Evolutionary conservation across 2,888 invertebrate genomes (phyloP), one percentile per base, ranked within the genome.

Genomic region (Germaria angustata): DNA sequence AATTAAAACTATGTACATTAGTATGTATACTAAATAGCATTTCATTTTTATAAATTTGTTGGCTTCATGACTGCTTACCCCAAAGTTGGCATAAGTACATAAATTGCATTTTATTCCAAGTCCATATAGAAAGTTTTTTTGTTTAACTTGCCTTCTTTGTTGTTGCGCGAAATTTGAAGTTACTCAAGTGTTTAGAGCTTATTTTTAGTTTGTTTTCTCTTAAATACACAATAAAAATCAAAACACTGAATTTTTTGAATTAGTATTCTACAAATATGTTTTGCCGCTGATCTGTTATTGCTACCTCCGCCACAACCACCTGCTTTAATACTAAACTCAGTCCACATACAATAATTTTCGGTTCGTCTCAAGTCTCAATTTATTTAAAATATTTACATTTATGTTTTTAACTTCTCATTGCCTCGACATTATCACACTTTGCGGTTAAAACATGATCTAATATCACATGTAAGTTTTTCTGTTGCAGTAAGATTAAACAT

Each of bases 81-180:
- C 53, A 44, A 75, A 59, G 59, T 82, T 82, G 82, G 79, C 79
- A 76, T 76, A n/a, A n/a, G n/a, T n/a, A n/a, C n/a, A n/a, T 28
- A 71, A 61, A 79, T 53, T 82, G 59, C 79, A 66, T 55, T 75
- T 61, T 53, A 66, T 59, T 65, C 75, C 51, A 66, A 73, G 39
- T 55, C 72, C 63, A 71, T 66, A 39, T 75, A 71, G 79, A 79
- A 82, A 82, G 66, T 79, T 82, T 72, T 44, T 53, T 46, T 17
- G n/a, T 53, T 66, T n/a, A n/a, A 22, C 9, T 5, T 66, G 4
- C 15, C 9, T 53, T 36, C 41, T 44, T 9, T 51, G 22, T 65
- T 41, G 22, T 44, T 49, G 13, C 17, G 28, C 11, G 22, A 39
- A 6, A 6, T 6, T 73, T 53, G 28, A n/a, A 59, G 65, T 59